Base-by-base conservation (phyloP, 64 coral and sea anemone species). In the Actinia tenebrosa region DNA sequence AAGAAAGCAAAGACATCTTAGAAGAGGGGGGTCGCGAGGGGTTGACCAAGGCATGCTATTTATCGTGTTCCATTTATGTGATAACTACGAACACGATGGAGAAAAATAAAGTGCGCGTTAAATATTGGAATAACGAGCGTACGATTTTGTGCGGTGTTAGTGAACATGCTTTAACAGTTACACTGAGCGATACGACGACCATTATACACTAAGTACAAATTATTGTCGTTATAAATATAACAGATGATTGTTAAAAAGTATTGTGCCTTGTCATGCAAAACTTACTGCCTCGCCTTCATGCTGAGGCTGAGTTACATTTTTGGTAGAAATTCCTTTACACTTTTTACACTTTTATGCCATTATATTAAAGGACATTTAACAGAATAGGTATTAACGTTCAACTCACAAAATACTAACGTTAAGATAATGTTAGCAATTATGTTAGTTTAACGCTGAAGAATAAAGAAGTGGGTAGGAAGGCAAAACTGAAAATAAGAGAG, bases 1-100 rank as follows among this genome's bases (percentile, higher is more conserved):
- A 81, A 81, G 79, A 81, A 81, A 81, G 79, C 18, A 81, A 81
- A 81, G 16, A 81, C 7, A 53, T 50, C 79, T 81, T 50, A 81
- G 79, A 81, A 42, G 69, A 42, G 3, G 18, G 17, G 79, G 22
- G 43, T 22, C 8, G 50, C 79, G 79, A 81, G 30, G 16, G 23
- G 11, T 0, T 5, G 1, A 77, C 18, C 71, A 23, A 77, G 71
- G 27, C n/a, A 23, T 19, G 60, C 17, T 61, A 61, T 16, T 16
- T 16, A 16, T 4, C 19, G 1, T 66, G 22, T 9, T 66, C 22
- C 19, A 66, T 64, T 60, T 60, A 60, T 61, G 18, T 61, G 60
- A 23, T n/a, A 66, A 66, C 7, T 66, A n/a, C 63, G 5, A 66
- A 23, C 63, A 23, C n/a, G 7, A 8, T 66, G 1, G 1, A 22